These are phyloP conservation scores for Corydoras sp. DNA, from an alignment of 2,113 vertebrate species.

Conservation along the genomic window DNA sequence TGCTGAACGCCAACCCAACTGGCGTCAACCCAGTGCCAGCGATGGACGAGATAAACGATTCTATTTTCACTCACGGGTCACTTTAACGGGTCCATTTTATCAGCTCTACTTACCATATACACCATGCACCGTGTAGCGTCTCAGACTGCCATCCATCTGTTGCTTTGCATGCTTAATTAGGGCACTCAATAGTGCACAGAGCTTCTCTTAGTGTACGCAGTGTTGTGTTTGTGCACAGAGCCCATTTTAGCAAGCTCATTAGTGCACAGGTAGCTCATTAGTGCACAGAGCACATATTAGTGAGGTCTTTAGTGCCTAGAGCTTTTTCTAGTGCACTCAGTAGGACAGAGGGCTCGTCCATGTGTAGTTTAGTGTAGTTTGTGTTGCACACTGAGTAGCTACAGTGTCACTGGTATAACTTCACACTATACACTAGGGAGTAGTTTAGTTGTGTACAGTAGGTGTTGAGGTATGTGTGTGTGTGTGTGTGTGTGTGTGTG, in stretches of 20 bases:
- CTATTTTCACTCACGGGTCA: no score
- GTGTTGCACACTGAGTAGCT: background rate
- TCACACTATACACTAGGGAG: background rate
- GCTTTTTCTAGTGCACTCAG: background rate
- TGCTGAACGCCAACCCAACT: no score
- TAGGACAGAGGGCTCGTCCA: background rate
- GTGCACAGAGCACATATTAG: no score
- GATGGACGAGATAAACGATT: no score
- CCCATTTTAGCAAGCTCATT: background rate
- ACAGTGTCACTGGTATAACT: background rate
- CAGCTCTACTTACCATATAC: no score
- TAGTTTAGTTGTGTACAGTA: background rate
- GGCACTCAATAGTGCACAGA: background rate
- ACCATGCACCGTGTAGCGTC: no score
- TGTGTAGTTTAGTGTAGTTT: background rate
- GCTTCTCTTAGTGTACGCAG: no score
- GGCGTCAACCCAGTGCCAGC: no score
- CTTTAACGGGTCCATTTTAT: no score
- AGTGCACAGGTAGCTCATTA: background rate
- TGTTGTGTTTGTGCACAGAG: no score
- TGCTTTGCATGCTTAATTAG: background rate
- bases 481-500: conserved; percentile 3
- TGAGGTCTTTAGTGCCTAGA: background rate
- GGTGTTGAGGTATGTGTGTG: conserved; percentile 9
- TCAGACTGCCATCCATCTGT: no score